Evolutionary conservation across 2,888 invertebrate species (phyloP), one percentile per base, ranked within the genome.

Genomic region (Drosophila fungiperda): DNA sequence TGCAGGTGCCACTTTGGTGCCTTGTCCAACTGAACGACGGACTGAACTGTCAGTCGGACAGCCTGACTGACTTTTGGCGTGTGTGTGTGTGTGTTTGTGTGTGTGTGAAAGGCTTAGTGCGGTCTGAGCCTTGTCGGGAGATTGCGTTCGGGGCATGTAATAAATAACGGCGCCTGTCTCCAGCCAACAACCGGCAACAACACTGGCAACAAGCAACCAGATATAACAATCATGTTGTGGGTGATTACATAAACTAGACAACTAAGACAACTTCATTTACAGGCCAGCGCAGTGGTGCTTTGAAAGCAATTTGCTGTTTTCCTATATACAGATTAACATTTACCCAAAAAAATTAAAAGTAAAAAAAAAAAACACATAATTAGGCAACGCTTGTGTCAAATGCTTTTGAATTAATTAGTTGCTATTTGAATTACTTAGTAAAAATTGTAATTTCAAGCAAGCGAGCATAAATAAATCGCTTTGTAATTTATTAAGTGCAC

Each of bases 191-290:
- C 26, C 33, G 35, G 53, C 55, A 57, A 26, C 55, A 29, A 15
- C 38, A 59, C 60, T n/a, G 38, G 36, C 59, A 70, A 60, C 54
- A 42, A 17, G 32, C 66, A 61, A 64, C 68, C 17, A 68, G 67
- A 78, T 78, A 78, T 57, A 87, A 84, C 87, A 87, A 89, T 85
- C 89, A 87, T 77, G 87, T 87, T 89, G 85, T 87, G 89, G 85
- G 87, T 84, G 85, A 85, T 85, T 85, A 89, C 87, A 85, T 85
- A 85, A 85, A 84, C 85, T 71, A 77, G 79, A 80, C 82, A 79
- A 61, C 69, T 58, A 57, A 60, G 83, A 84, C 87, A 86, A 88
- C 83, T 85, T 82, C 77, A 89, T 85, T 89, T 88, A 78, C 64
- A 42, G 65, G 26, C 61, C 71, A 38, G 32, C 57, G 32, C 57